These are phyloP conservation scores for Barbus barbus DNA, from an alignment of 2,113 vertebrate genomes.

Conservation along the genomic window DNA sequence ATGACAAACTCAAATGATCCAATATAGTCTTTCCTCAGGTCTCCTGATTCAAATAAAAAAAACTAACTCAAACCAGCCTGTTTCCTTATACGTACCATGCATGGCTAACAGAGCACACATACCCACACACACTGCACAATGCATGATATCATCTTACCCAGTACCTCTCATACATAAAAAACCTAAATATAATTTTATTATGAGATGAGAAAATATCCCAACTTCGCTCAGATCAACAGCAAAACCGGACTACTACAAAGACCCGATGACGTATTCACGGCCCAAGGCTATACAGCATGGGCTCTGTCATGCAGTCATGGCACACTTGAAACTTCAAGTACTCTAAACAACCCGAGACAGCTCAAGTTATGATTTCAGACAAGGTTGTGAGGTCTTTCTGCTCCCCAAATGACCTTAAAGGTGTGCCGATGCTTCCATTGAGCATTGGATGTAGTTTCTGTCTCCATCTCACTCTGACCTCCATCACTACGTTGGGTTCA, in stretches of 20 bases:
- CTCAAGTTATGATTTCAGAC: constrained; percentile 12
- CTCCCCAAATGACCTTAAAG: not conserved
- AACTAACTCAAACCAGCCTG: too few species aligned
- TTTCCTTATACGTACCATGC: not conserved
- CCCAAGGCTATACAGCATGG: not conserved
- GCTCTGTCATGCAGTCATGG: constrained; percentile 38
- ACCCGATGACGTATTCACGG: constrained; percentile 40
- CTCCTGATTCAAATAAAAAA: not conserved
- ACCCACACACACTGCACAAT: constrained; percentile 41
- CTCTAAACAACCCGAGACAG: constrained; percentile 14
- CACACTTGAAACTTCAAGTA: constrained; percentile 50
- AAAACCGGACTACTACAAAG: constrained; percentile 39
- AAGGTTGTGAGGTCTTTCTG: constrained; percentile 10
- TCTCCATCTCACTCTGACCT: constrained; percentile 16
- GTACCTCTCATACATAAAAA: constrained; percentile 45
- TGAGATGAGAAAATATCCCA: constrained; percentile 38
- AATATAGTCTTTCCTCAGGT: not conserved
- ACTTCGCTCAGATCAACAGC: constrained; percentile 21
- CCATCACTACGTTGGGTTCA: not conserved
- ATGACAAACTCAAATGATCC: not conserved
- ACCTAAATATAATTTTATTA: constrained; percentile 28
- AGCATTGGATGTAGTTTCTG: not conserved
- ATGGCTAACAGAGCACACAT: constrained; percentile 4
- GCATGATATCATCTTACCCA: constrained; percentile 27
- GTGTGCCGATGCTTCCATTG: not conserved